Evolutionary conservation across 2,888 invertebrate species (phyloP), one percentile per base, ranked within the genome.

Genomic region (Resseliella maxima): DNA sequence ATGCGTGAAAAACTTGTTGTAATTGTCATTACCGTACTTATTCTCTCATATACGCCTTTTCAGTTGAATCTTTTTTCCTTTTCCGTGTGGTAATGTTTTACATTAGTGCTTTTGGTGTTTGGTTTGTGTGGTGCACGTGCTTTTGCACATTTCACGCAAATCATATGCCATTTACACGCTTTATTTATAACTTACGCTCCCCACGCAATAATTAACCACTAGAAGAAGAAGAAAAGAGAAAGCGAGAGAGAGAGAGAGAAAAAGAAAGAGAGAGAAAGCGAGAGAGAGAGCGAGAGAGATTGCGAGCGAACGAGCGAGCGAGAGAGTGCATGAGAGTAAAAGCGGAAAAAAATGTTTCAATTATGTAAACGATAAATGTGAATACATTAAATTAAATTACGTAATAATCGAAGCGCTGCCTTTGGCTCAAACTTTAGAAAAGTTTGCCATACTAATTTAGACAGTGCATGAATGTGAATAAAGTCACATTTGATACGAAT

Each of bases 331-430:
- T n/a, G n/a, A n/a, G n/a, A n/a, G n/a, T n/a, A n/a, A n/a, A n/a
- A n/a, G n/a, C n/a, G n/a, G n/a, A n/a, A 27, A 72, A 72, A 31
- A 72, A 72, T 72, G 72, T 31, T 72, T 72, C 72, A 72, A 72
- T 72, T 72, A 72, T 72, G 31, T 72, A 31, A 72, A 72, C 72
- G 72, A 72, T 72, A 72, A 72, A 72, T 72, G 72, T 59, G 59
- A 72, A 24, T 15, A 31, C 72, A 72, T 72, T 72, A n/a, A 72
- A 72, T 72, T 2, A 59, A 3, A 72, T 72, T 31, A 31, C 31
- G 31, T 35, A 0, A 72, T 31, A 72, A 72, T 72, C 72, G 72
- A 72, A 72, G 2, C 50, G 5, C 24, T 59, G n/a, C 59, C 59
- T 27, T 12, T 24, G 15, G 12, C 41, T 8, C 27, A 24, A 59